Evolutionary conservation across 2,888 invertebrate species (phyloP).

Genomic region (Diogma glabrata): DNA sequence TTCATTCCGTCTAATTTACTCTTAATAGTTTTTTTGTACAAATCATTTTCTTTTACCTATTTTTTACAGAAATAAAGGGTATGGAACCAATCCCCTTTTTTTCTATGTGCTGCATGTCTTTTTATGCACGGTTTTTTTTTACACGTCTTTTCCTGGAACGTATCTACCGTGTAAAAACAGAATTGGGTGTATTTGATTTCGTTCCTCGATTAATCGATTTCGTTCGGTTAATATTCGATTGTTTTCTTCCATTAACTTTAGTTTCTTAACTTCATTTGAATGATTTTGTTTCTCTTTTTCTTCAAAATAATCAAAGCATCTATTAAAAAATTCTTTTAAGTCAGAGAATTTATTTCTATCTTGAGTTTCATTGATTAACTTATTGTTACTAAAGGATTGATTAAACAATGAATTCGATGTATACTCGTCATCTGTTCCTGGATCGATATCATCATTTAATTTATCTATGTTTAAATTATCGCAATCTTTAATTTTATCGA

Average conservation of each 20-base stretch:
- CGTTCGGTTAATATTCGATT: conserved; percentile 1
- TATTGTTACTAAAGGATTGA: not conserved
- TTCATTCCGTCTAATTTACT: no score
- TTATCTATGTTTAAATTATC: not conserved
- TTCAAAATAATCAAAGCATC: not conserved
- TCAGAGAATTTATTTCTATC: not conserved
- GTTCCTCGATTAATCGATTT: conserved; percentile 5
- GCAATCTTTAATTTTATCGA: no score
- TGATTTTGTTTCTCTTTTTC: not conserved
- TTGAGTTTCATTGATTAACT: not conserved
- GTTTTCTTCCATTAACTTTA: conserved; percentile 7
- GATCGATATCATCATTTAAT: conserved; percentile 2
- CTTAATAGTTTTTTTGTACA: no score
- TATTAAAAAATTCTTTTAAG: conserved; percentile 4
- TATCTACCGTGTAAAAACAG: no score
- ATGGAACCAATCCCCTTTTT: no score
- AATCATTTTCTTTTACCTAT: no score
- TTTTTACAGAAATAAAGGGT: no score
- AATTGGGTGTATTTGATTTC: conserved; percentile 6
- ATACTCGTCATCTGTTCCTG: not conserved
- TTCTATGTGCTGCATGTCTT: no score
- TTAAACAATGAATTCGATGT: not conserved
- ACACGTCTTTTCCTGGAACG: no score
- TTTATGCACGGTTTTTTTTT: no score
- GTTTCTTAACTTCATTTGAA: not conserved